Conservation (phyloP, 2,797 vertebrate species). For the Philypnodon macrostomus region DNA sequence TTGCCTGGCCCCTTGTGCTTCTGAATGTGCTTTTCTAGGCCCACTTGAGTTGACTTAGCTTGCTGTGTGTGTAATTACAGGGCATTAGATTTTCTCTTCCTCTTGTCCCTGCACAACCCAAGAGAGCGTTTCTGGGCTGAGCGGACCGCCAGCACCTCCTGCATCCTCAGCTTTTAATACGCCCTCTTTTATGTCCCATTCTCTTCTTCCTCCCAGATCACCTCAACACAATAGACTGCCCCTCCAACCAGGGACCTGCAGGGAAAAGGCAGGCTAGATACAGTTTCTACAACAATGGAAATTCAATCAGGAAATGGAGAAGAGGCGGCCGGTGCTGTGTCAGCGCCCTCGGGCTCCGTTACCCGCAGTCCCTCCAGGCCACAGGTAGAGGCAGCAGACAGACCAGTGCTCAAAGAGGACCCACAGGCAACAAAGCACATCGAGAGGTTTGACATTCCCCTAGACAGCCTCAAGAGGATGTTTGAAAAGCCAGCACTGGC, state of each 20-base stretch:
- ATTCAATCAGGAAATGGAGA: slow-evolving; percentile 81
- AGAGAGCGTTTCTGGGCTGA: slow-evolving; percentile 30
- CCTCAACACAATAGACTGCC: slow-evolving; percentile 56
- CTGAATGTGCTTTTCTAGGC: slow-evolving; percentile 32
- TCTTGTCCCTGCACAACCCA: slow-evolving; percentile 34
- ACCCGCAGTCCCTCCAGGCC: slow-evolving; percentile 36
- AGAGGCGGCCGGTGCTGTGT: slow-evolving; percentile 52
- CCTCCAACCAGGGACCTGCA: slow-evolving; percentile 25
- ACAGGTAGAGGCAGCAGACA: slow-evolving; percentile 56
- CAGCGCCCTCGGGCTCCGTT: slow-evolving; percentile 48
- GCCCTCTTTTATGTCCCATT: slow-evolving; percentile 15
- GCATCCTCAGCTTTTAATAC: slow-evolving; percentile 38
- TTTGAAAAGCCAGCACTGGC: slow-evolving; percentile 71
- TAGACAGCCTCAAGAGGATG: slow-evolving; percentile 78
- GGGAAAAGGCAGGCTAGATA: slow-evolving; percentile 51
- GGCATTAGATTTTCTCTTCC: slow-evolving; percentile 51
- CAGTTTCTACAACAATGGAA: slow-evolving; percentile 80
- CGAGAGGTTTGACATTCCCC: slow-evolving; percentile 78
- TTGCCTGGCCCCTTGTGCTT: slow-evolving; percentile 10
- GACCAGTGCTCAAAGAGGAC: slow-evolving; percentile 60
- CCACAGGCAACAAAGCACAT: slow-evolving; percentile 65
- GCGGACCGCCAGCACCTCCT: slow-evolving; percentile 19
- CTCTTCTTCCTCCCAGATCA: slow-evolving; percentile 33
- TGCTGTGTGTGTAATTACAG: slow-evolving; percentile 52
- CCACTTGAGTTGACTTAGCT: slow-evolving; percentile 45